Evolutionary conservation across 2,113 vertebrate genomes (phyloP), one percentile per base, ranked within the genome.

Genomic region (Oxyruncus cristatus): DNA sequence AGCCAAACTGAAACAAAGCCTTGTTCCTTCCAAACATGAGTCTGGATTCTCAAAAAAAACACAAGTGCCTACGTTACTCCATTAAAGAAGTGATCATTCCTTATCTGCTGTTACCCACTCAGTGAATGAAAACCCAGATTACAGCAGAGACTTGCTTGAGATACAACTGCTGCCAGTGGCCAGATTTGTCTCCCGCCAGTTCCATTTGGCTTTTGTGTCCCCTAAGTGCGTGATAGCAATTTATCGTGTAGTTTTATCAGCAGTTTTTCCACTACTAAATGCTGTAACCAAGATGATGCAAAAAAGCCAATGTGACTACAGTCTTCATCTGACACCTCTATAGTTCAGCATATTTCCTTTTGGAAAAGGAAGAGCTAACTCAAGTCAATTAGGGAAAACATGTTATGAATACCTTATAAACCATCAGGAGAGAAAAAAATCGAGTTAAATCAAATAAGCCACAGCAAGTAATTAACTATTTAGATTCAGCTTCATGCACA

Each of bases 401-500:
- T 46, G 23, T 11, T 24, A 85, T 73, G 78, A 94, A 82, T 93
- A 66, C 12, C 33, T 85, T 55, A 82, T 42, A 85, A 79, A 73
- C 37, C 5, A 88, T 76, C 37, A 79, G 26, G 11, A 77, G 2
- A 15, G 8, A 24, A 82, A 84, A 74, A 44, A 61, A 8, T 0
- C 30, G 11, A 86, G 44, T 66, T 33, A 76, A 89, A 95, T 93
- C 85, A 92, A 93, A 76, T 47, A 92, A 88, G 52, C 37, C 67
- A 83, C n/a, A 80, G 50, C 41, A 80, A 82, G 53, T 77, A 95
- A 96, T 62, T 89, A 71, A 16, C 56, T 78, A 44, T 53, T 92
- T 87, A 87, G 52, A 95, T 92, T 86, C 93, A 87, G 71, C 81
- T 61, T 85, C 81, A 73, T 46, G 70, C 33, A 76, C 74, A 70